Base-by-base conservation (phyloP, 2,797 vertebrate species). In the Cheirogaleus major region DNA sequence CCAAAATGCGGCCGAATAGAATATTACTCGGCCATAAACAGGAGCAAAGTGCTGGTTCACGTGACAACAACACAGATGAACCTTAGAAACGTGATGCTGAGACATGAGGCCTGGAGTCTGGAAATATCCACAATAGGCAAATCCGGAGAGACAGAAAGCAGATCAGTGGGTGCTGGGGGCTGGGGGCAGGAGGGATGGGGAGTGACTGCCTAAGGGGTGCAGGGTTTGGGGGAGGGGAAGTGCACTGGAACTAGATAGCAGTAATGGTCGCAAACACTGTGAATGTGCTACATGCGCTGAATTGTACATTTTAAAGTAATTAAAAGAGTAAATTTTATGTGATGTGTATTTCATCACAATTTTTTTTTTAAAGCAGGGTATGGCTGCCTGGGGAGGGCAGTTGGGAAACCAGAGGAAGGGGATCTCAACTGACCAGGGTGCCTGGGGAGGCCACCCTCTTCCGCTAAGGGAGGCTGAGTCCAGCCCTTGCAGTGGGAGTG, bases 1-100 rank as follows among this genome's bases (percentile, higher is more conserved):
- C 32, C 7, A 1, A 57, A 35, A 10, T 0, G 12, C 0, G 32
- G 35, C 0, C 9, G 0, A 3, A 63, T 0, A 7, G 78, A 35
- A 11, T 18, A 14, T 38, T 4, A 13, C 2, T 41, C 67, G 23
- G 32, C 8, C 14, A 50, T 17, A 25, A 38, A 30, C 11, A 50
- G 48, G 32, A 55, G 55, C 1, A 11, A 57, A 22, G 65, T 65
- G 14, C 41, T 12, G 17, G 18, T 11, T 5, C 5, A 0, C 2
- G 18, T n/a, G n/a, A n/a, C 69, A 25, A 23, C 35, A 8, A 35
- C 7, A 0, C 1, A 14, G 59, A 6, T 1, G 52, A 79, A n/a
- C 83, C 45, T 70, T 43, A 8, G 32, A n/a, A 69, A 27, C 35
- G 0, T 17, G 4, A 6, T 10, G 23, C 32, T 17, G 1, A 79